These are phyloP conservation scores for Datnioides undecimradiatus DNA, from an alignment of 2,113 vertebrate genomes.

Conservation along the genomic window DNA sequence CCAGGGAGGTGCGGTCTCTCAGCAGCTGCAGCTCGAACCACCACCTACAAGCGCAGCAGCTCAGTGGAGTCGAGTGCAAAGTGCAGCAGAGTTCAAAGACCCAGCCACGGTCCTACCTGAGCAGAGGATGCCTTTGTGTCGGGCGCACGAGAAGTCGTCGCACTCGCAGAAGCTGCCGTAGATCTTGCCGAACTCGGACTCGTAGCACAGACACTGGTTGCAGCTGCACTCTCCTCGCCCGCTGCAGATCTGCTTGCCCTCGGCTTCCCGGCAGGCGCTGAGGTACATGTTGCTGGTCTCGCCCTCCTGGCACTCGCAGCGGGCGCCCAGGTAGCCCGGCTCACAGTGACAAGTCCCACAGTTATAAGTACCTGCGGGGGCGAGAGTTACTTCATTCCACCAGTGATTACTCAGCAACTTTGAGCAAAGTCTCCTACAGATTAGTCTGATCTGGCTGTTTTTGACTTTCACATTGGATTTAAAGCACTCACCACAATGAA, in stretches of 20 bases:
- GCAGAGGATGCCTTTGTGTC: conserved; percentile 95
- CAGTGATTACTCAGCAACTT: too few relatives aligned
- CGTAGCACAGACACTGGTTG: conserved; percentile 95
- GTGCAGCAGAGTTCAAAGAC: background rate
- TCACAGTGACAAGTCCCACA: conserved; percentile 92
- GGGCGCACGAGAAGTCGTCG: conserved; percentile 96
- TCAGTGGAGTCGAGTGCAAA: background rate
- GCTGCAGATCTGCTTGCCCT: conserved; percentile 94
- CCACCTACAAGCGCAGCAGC: background rate
- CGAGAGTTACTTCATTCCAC: background rate
- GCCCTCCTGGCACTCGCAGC: conserved; percentile 93
- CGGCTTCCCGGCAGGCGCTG: conserved; percentile 89
- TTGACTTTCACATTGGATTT: background rate
- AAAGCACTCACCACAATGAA: background rate
- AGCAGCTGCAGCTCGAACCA: conserved; percentile 2
- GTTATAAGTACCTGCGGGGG: conserved; percentile 80
- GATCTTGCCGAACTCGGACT: conserved; percentile 97
- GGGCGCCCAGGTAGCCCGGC: conserved; percentile 89
- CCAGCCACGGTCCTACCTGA: conserved; percentile 87
- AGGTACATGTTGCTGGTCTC: conserved; percentile 84
- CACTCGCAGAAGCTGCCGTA: conserved; percentile 97
- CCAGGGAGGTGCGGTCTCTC: background rate
- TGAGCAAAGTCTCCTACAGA: too few relatives aligned
- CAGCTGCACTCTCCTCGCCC: conserved; percentile 96
- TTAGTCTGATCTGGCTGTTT: too few relatives aligned